phyloP scores from a whole-genome alignment of 2,797 vertebrate genomes.

The Pantherophis alleghaniensis region DNA sequence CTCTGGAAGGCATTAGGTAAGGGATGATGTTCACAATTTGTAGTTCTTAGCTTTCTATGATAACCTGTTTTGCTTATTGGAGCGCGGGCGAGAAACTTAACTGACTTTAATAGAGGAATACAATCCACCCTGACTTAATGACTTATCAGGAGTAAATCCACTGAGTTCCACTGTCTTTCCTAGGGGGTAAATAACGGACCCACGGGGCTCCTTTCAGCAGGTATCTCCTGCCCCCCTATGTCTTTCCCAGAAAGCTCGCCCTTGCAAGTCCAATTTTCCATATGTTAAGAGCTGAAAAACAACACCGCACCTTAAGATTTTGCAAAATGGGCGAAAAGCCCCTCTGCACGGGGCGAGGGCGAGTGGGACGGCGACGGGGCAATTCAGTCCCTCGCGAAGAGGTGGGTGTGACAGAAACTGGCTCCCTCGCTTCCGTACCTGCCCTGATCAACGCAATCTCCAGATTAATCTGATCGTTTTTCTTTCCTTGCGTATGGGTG shows the following conservation, averaged over 20 bases:
- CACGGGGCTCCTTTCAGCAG: not conserved
- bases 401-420: not conserved
- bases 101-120: not conserved
- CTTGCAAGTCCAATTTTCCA: not conserved
- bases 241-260: not conserved
- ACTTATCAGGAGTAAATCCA: not conserved
- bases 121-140: not conserved
- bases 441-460: not conserved
- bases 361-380: not conserved
- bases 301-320: not conserved
- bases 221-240: not conserved
- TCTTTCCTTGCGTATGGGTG: rapidly evolving
- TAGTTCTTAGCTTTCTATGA: not conserved
- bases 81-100: not conserved
- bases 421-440: not conserved
- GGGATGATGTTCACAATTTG: not conserved
- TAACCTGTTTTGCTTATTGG: not conserved
- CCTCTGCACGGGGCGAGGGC: not conserved
- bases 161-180: not conserved
- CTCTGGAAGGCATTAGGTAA: not conserved
- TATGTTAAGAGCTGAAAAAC: not conserved
- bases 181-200: not conserved
- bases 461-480: not conserved
- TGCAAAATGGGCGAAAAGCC: not conserved
- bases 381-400: not conserved